Evolutionary conservation across 2,888 invertebrate genomes (phyloP), one percentile per base, ranked within the genome.

Genomic region (Laspeyria flexula): DNA sequence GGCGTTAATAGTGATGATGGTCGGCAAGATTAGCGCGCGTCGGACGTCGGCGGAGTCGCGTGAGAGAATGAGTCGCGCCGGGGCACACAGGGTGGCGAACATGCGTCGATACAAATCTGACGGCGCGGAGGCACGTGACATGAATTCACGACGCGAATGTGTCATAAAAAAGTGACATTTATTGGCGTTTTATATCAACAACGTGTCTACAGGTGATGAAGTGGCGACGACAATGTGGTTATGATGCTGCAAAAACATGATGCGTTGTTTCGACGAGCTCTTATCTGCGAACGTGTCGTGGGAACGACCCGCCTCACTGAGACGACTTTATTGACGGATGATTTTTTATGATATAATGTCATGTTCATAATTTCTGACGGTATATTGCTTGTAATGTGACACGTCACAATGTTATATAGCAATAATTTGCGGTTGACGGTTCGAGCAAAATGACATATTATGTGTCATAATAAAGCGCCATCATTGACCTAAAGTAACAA

Each of bases 151-250:
- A 79, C 73, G 78, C 75, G 79, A 75, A 77, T 72, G 82, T 76
- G 79, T 88, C 88, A 90, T 90, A 91, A 92, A 91, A 90, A 90
- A 89, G 89, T 90, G 91, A 90, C 91, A 85, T 90, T 92, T 90
- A 92, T 90, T 90, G 88, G 88, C 85, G 79, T 86, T 90, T 92
- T 90, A 91, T 90, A 89, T 87, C 89, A 90, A 86, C 87, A 81
- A 85, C 86, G 88, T 87, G 89, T 81, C 76, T 63, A 67, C 86
- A 85, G 83, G 83, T 88, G 89, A 86, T 82, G 77, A 67, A 79
- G 80, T 75, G 77, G 65, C 80, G 81, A 73, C 82, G 73, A 83
- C 84, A 80, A 77, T 80, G 79, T 81, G 76, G 77, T 86, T 85
- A 83, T 86, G 85, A 88, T 79, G 75, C 80, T 85, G 90, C 90